Conservation (phyloP, 2,113 vertebrate species). For the Barnardius zonarius region DNA sequence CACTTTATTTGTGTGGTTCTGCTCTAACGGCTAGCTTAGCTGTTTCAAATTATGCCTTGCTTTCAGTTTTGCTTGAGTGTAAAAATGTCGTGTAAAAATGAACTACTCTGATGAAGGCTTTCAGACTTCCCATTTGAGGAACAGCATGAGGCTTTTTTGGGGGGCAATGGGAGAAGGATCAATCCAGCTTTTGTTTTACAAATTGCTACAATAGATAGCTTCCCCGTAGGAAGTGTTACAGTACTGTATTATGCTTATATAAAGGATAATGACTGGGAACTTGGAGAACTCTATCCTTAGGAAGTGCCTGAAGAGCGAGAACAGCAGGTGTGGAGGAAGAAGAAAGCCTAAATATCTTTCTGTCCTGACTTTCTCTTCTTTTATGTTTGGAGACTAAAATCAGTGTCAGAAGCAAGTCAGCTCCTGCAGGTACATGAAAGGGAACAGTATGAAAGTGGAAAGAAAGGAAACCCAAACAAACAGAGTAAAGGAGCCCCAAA, state of each 20-base stretch:
- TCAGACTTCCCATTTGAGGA: constrained; percentile 36
- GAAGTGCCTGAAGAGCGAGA: background rate
- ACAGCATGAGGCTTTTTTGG: constrained; percentile 1
- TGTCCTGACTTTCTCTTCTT: constrained; percentile 47
- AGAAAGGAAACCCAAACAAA: background rate
- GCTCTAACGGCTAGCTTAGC: background rate
- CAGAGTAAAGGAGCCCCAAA: background rate
- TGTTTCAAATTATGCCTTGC: constrained; percentile 38
- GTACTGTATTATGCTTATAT: constrained; percentile 45
- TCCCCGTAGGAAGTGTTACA: constrained; percentile 18
- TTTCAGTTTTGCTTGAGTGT: constrained; percentile 32
- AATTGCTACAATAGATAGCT: constrained; percentile 45
- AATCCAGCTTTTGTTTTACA: constrained; percentile 61
- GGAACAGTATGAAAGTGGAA: background rate
- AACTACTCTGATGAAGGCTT: constrained; percentile 40
- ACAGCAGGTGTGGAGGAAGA: constrained; percentile 47
- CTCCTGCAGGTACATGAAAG: constrained; percentile 1
- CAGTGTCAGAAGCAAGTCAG: background rate
- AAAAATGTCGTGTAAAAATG: background rate
- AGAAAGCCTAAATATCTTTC: constrained; percentile 29
- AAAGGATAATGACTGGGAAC: constrained; percentile 59
- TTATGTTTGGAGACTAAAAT: constrained; percentile 12
- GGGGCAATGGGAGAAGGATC: constrained; percentile 29
- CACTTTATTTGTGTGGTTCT: constrained; percentile 37
- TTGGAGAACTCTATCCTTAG: constrained; percentile 33